Percentiles rank a stretch among this genome's conserved stretches.
Evolutionary conservation across 2,113 vertebrate species (phyloP).

Genomic region (Strix uralensis): DNA sequence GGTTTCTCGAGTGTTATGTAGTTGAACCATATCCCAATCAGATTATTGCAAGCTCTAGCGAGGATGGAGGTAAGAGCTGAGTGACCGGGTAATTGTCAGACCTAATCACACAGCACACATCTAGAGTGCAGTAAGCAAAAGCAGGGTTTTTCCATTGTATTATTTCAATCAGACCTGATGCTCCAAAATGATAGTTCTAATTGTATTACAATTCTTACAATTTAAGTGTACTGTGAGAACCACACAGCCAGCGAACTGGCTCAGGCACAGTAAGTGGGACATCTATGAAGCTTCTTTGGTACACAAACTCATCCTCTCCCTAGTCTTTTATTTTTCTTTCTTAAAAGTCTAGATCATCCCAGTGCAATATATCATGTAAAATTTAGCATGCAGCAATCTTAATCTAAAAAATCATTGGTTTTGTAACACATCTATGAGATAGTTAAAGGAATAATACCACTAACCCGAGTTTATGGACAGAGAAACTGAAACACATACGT

Average conservation of each 20-base stretch:
- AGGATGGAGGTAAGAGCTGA: neutral
- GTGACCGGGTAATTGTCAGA: neutral
- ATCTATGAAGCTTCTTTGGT: neutral
- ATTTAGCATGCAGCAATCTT: neutral
- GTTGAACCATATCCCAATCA: neutral
- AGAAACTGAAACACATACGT: neutral
- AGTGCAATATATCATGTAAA: neutral
- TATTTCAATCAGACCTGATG: neutral
- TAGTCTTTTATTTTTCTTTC: neutral
- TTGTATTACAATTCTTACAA: neutral
- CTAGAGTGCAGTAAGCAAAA: neutral
- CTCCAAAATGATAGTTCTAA: neutral
- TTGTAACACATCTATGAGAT: neutral
- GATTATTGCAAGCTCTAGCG: neutral
- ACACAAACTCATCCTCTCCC: neutral
- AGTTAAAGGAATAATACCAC: neutral
- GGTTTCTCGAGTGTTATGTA: fast-evolving
- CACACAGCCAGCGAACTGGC: neutral
- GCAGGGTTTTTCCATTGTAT: neutral
- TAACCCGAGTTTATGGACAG: neutral
- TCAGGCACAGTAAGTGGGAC: neutral
- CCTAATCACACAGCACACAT: neutral
- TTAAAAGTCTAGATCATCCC: neutral
- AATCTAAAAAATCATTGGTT: neutral
- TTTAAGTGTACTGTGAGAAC: neutral